phyloP scores from a whole-genome alignment of 2,113 vertebrate genomes.

The Phrynosoma blainvillii region DNA sequence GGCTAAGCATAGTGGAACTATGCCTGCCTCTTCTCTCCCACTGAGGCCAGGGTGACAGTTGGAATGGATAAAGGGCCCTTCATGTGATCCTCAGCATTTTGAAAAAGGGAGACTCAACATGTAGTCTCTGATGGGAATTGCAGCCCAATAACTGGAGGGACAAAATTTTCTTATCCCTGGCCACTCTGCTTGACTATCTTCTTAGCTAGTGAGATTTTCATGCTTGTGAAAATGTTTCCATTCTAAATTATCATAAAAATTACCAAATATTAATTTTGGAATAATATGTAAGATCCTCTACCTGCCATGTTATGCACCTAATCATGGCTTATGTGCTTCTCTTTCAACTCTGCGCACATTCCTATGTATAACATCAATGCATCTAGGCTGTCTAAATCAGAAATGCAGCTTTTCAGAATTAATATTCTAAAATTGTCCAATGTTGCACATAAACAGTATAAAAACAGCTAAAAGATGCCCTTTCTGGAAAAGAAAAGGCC shows the following conservation, averaged over 20 bases:
- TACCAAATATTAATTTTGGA: neutral
- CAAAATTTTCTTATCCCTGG: neutral
- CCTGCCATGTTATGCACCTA: neutral
- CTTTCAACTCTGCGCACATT: neutral
- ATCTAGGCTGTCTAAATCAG: neutral
- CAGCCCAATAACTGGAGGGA: no score
- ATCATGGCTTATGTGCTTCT: neutral
- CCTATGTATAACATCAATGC: neutral
- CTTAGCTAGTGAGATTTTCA: neutral
- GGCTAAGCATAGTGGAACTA: no score
- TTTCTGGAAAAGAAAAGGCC: neutral
- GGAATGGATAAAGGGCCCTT: no score
- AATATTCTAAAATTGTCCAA: fast-evolving
- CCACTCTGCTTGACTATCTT: neutral
- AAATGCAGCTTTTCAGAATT: neutral
- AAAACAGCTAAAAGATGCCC: neutral
- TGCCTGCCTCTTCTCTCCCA: no score
- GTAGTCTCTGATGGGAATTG: no score
- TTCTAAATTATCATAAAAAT: neutral
- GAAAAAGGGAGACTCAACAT: no score
- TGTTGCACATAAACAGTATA: neutral
- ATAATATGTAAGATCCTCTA: neutral
- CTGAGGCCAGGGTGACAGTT: no score
- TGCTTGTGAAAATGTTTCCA: neutral
- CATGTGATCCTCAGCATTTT: no score